Evolutionary conservation across 2,113 vertebrate genomes (phyloP), one percentile per base, ranked within the genome.

Genomic region (Chaetops frenatus): DNA sequence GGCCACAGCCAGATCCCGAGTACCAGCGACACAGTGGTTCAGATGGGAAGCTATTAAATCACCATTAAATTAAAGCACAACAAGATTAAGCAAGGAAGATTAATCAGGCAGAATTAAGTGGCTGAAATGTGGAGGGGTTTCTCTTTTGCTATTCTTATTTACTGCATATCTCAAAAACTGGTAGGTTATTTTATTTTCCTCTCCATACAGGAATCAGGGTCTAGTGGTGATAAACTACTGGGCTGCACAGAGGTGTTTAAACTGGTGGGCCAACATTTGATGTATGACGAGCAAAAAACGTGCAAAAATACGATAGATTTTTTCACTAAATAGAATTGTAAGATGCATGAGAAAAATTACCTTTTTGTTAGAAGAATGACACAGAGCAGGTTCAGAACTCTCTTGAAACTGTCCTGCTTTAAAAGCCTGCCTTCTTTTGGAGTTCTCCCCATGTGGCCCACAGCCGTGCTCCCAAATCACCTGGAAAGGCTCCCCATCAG

Each of bases 31-130:
- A 82, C 44, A 83, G 62, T 5, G 65, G 33, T 51, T 60, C 3
- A 88, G 86, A 84, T 0, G 5, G 40, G 65, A 69, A 54, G 60
- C 28, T 62, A 77, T 92, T 88, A 64, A 78, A 77, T 20, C 69
- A 47, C 38, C 65, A 83, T 91, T 73, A 95, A 90, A 91, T 58
- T 50, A 71, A 90, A 93, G 78, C 69, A 73, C 42, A 87, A 82
- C 4, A 7, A 91, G 69, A 94, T 86, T 65, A 94, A 70, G 57
- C 23, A 81, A 92, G 81, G 74, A 44, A 78, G 79, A 86, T 65
- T 73, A 42, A 93, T 90, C 60, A 82, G 79, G 35, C 73, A 80
- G 86, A 92, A 88, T 87, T 86, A 89, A 91, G 79, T 36, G 45
- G 61, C 42, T 84, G 79, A 77, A 61, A 79, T 15, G 7, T 12